Conservation (phyloP, 2,888 invertebrate species). For the Phragmatobia fuliginosa region DNA sequence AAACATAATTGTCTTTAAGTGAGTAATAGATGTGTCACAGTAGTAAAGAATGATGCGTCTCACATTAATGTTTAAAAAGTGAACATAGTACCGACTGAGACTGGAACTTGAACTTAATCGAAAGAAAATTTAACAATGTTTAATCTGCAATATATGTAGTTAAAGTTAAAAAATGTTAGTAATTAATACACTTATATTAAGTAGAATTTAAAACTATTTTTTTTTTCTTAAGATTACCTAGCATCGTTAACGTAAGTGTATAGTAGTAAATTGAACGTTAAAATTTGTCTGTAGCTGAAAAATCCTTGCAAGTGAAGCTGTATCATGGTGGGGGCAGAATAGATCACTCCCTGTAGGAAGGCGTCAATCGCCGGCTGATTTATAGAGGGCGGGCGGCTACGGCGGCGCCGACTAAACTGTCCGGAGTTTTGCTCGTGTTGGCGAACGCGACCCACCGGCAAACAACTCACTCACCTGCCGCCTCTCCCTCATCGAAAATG, state of each 20-base stretch:
- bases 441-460: constrained; percentile 72
- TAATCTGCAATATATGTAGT: not conserved
- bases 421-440: constrained; percentile 81
- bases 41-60: not conserved
- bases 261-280: constrained; percentile 59
- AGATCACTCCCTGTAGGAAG: constrained; percentile 86
- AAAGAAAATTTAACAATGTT: not conserved
- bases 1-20: not conserved
- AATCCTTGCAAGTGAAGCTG: constrained; percentile 80
- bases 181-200: too few relatives aligned
- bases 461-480: constrained; percentile 86
- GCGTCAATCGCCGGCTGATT: constrained; percentile 85
- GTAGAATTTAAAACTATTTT: too few relatives aligned
- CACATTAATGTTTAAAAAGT: not conserved
- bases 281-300: constrained; percentile 68
- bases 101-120: not conserved
- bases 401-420: constrained; percentile 81
- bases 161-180: not conserved
- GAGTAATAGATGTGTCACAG: not conserved
- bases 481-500: constrained; percentile 82
- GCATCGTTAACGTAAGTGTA: constrained; percentile 41
- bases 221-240: too few relatives aligned
- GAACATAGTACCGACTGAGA: not conserved
- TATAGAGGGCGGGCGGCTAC: constrained; percentile 76
- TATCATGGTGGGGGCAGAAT: constrained; percentile 81